These are phyloP conservation scores for Elephas maximus DNA, from an alignment of 2,113 vertebrate species.

Conservation along the genomic window DNA sequence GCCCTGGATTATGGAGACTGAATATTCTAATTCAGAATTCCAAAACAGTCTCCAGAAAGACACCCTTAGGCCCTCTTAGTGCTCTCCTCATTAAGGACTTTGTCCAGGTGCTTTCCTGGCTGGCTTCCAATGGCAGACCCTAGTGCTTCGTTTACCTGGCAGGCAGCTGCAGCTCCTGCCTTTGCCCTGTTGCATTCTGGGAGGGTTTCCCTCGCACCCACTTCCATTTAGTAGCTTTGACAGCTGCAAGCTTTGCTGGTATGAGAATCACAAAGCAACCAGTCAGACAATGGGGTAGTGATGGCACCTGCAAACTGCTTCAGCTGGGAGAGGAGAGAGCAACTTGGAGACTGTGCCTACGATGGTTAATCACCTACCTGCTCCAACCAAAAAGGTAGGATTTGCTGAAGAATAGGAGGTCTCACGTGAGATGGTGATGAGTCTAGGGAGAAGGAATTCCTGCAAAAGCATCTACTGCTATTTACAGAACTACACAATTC, in stretches of 20 bases:
- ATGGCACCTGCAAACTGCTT: slow-evolving; percentile 6
- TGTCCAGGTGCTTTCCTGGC: background rate
- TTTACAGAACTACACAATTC: background rate
- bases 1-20: background rate
- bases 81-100: background rate
- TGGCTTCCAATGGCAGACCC: background rate
- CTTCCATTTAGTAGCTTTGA: background rate
- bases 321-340: background rate
- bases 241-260: slow-evolving; percentile 11
- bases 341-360: background rate
- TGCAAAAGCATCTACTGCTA: background rate
- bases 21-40: background rate
- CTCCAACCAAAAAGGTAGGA: background rate
- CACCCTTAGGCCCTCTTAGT: background rate
- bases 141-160: background rate
- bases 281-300: background rate
- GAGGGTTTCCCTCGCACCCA: background rate
- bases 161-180: background rate
- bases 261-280: slow-evolving; percentile 7
- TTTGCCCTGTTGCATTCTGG: background rate
- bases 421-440: background rate
- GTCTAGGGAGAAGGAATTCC: background rate
- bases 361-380: background rate
- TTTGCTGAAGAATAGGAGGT: background rate
- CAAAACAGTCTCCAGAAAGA: background rate